phyloP scores from a whole-genome alignment of 1,140 invertebrate species.

The Bathynomus jamesi region DNA sequence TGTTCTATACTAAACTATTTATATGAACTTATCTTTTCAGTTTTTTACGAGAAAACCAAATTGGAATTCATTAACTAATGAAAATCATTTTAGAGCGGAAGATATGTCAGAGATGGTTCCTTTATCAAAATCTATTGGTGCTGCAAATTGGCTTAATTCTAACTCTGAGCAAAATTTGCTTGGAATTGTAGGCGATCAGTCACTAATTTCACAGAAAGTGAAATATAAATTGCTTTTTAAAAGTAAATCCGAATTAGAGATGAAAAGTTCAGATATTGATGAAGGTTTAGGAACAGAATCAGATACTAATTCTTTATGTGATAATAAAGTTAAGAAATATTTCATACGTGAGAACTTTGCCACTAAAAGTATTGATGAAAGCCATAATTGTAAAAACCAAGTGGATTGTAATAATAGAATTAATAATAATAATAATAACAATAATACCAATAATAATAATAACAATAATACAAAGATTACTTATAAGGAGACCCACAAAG shows the following conservation, averaged over 20 bases:
- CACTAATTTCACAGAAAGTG: too few relatives aligned
- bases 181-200: too few relatives aligned
- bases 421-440: constrained; percentile 10
- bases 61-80: too few relatives aligned
- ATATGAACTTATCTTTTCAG: background rate
- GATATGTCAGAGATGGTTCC: too few relatives aligned
- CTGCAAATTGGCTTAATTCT: background rate
- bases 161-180: background rate
- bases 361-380: background rate
- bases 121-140: background rate
- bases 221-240: too few relatives aligned
- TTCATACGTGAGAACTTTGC: background rate
- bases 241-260: too few relatives aligned
- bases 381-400: background rate
- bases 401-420: background rate
- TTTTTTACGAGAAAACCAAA: background rate
- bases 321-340: background rate
- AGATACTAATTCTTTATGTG: background rate
- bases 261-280: too few relatives aligned
- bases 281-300: too few relatives aligned
- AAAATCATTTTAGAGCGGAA: too few relatives aligned
- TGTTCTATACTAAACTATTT: too few relatives aligned
- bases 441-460: constrained; percentile 12
- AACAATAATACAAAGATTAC: constrained; percentile 1
- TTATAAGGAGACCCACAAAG: background rate